These are phyloP conservation scores for Kryphioiulus occultus DNA, from an alignment of 2,888 invertebrate genomes.

Conservation along the genomic window DNA sequence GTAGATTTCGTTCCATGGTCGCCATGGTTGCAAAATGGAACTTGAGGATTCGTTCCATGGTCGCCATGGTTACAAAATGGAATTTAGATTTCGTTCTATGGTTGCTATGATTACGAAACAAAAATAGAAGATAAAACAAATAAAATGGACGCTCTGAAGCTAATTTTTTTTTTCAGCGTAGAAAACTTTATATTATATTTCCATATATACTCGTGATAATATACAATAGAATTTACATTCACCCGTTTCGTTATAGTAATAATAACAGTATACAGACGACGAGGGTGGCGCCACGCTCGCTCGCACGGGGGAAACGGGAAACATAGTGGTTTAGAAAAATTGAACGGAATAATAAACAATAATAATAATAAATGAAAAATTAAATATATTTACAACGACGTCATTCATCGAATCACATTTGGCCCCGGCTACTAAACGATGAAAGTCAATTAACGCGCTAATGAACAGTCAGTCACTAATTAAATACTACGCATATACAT, in stretches of 20 bases:
- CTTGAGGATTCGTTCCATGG: too few species aligned
- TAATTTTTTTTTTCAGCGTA: background rate
- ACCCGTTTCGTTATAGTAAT: background rate
- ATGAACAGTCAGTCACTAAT: background rate
- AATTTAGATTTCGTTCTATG: too few species aligned
- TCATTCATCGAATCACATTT: constrained; percentile 29
- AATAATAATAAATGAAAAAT: background rate
- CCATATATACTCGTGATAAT: constrained; percentile 1
- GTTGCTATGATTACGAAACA: too few species aligned
- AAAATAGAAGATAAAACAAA: too few species aligned
- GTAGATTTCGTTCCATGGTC: too few species aligned
- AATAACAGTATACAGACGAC: background rate
- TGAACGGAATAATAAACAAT: background rate
- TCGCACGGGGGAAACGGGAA: background rate
- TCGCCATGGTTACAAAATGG: too few species aligned
- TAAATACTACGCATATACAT: background rate
- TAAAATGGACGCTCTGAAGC: too few species aligned
- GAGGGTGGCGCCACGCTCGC: background rate
- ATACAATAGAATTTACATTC: constrained; percentile 19
- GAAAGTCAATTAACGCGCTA: background rate
- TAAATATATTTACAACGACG: constrained; percentile 21
- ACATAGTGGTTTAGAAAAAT: background rate
- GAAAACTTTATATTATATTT: constrained; percentile 35
- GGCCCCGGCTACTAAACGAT: constrained; percentile 25
- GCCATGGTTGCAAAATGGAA: too few species aligned